Evolutionary conservation across 1,140 invertebrate genomes (phyloP), one percentile per base, ranked within the genome.

Genomic region (Choristoneura fumiferana): DNA sequence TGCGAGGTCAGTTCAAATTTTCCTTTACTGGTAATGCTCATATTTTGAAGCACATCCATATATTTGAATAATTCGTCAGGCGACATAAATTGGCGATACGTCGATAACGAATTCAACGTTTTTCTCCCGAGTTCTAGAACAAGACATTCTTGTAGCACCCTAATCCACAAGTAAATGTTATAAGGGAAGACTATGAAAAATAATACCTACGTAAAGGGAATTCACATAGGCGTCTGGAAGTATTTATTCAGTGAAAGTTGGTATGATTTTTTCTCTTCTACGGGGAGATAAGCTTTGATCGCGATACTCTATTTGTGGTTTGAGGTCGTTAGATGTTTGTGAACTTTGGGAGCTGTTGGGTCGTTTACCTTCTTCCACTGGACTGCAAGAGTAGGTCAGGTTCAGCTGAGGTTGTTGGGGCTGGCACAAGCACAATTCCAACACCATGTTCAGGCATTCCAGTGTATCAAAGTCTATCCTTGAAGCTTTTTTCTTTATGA

Each of bases 311-410:
- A 55, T 49, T 67, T 60, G 54, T 63, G 38, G 55, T 65, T 71
- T 71, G 67, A 29, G 22, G 22, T 29, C 2, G 6, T 29, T 29
- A 29, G 22, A 33, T 71, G 62, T 61, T 64, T 69, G 62, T 64
- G 74, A 71, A 73, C 61, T 72, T 78, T 29, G 22, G 2, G 22
- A 29, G 22, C 22, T 29, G 22, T 29, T 29, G 69, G 62, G 72
- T 62, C 55, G 52, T 71, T 86, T 86, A 86, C 83, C 83, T 84
- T 86, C 76, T 33, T 76, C 64, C 49, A 63, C 38, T 14, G 73
- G 64, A 43, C 74, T 78, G 65, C 64, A 69, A 62, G 71, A 64
- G 65, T 71, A 78, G 43, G 66, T 64, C 35, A 71, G 38, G 60
- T 66, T 71, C 12, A 69, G 33, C 54, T 74, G 62, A 67, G 73